Conservation (phyloP, 2,888 invertebrate species). For the Ommatoiulus sabulosus region DNA sequence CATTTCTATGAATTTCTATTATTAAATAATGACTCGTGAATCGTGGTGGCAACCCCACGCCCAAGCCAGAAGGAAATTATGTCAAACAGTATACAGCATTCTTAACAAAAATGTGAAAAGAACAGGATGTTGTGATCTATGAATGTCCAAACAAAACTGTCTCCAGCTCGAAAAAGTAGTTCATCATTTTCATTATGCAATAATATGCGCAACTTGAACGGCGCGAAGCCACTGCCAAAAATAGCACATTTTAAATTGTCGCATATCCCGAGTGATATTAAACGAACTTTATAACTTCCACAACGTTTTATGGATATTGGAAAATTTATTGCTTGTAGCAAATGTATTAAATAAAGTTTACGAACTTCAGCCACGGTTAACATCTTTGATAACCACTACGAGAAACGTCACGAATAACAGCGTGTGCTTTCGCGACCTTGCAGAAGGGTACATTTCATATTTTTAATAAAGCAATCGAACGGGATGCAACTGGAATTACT, state of each 20-base stretch:
- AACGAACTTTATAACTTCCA: background rate
- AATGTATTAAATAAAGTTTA: background rate
- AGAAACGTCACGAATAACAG: background rate
- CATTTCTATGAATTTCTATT: background rate
- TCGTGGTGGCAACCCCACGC: background rate
- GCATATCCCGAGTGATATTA: background rate
- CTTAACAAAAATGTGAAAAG: background rate
- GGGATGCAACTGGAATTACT: background rate
- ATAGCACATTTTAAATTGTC: background rate
- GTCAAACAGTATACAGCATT: background rate
- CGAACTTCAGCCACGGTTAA: background rate
- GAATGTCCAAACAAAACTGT: background rate
- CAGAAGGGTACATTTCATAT: background rate
- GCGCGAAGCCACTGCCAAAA: background rate
- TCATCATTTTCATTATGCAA: background rate
- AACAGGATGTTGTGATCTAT: background rate
- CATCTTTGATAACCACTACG: background rate
- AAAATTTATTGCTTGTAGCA: background rate
- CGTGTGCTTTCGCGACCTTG: background rate
- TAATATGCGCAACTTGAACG: background rate
- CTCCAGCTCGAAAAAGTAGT: background rate
- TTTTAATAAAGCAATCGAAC: background rate
- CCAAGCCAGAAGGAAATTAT: background rate
- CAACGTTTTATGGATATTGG: background rate
- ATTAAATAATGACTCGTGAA: background rate